Evolutionary conservation across 2,797 vertebrate species (phyloP), one percentile per base, ranked within the genome.

Genomic region (Aratinga solstitialis): DNA sequence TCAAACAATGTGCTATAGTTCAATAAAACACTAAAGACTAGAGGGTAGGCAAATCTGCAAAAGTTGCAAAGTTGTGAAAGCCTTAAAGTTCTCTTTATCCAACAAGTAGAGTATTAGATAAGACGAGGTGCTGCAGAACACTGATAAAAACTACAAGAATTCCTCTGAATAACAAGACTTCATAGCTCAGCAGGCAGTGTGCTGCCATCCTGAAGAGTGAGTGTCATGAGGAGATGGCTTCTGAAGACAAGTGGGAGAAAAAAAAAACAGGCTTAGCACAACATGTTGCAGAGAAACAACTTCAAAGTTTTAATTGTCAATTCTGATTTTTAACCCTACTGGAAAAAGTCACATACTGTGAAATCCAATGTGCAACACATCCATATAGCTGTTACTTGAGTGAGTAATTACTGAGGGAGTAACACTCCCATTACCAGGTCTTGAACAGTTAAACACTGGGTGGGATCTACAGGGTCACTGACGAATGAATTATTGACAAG

Each of bases 81-180:
- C n/a, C 72, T 95, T 76, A 42, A 94, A 51, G 22, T 48, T 83
- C 66, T 83, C 45, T 89, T 81, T 88, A 84, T 54, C 56, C 21
- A 76, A 24, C 13, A 63, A 73, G 34, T 66, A 88, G 40, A 32
- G 11, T 77, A 9, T 74, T 89, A 88, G 85, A 71, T 92, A 84
- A 90, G 65, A 73, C 0, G 8, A 87, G 18, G 29, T 95, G 65
- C 78, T 89, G 78, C 88, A 3, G 30, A 92, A 83, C 72, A 72
- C 62, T 77, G 91, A 95, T 89, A 87, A 94, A 91, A 92, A 54
- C 24, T 61, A 73, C 69, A 74, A 79, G 48, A 75, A 74, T 94
- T 71, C 50, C 24, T 69, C 56, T 68, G 36, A 85, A 62, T 65
- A 87, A 42, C 24, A 89, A 48, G 77, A 67, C 88, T 95, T 93